Conservation (phyloP, 2,113 vertebrate species). For the Recurvirostra avosetta region DNA sequence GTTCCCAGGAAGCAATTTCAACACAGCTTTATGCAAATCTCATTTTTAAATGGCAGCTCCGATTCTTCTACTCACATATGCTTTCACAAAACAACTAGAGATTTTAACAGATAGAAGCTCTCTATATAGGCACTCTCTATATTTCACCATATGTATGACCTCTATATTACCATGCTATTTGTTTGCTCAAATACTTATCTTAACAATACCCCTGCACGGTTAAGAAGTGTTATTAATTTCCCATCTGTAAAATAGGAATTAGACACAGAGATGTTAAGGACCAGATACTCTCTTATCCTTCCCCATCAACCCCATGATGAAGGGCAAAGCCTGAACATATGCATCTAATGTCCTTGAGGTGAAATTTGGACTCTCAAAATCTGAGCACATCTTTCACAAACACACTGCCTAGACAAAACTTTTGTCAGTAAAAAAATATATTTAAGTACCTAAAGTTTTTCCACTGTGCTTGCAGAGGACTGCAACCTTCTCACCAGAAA, state of each 20-base stretch:
- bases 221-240: background rate
- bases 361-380: background rate
- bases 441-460: background rate
- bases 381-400: background rate
- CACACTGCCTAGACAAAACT: background rate
- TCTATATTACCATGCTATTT: background rate
- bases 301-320: background rate
- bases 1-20: background rate
- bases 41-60: background rate
- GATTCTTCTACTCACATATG: background rate
- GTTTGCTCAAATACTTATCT: background rate
- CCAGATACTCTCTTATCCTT: background rate
- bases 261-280: background rate
- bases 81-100: background rate
- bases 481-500: background rate
- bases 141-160: background rate
- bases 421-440: background rate
- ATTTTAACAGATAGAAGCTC: background rate
- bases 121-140: background rate
- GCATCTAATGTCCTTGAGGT: background rate
- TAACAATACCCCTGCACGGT: background rate
- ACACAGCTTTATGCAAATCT: background rate
- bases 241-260: background rate
- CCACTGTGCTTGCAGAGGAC: background rate
- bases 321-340: background rate